Evolutionary conservation across 2,113 vertebrate species (phyloP).

Genomic region (Anhinga anhinga): DNA sequence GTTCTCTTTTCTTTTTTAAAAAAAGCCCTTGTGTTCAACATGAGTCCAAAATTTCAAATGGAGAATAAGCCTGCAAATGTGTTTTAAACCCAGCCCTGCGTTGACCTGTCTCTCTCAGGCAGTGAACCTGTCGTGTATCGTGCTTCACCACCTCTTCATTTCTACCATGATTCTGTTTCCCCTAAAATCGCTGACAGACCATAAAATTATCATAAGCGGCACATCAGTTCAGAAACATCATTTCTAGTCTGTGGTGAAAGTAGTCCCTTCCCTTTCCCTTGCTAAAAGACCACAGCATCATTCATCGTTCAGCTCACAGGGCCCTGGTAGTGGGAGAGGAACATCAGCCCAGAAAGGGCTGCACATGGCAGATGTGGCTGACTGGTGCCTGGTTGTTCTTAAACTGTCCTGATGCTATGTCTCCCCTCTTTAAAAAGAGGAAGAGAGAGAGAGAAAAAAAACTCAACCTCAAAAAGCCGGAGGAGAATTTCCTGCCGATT

Average conservation of each 20-base stretch:
- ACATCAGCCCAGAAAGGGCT: not conserved
- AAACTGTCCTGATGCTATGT: not conserved
- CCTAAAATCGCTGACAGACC: not conserved
- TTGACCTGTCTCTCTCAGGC: not conserved
- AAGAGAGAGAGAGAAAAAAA: not conserved
- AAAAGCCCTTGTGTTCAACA: not conserved
- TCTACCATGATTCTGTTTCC: not conserved
- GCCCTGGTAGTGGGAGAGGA: not conserved
- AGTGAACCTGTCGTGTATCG: not conserved
- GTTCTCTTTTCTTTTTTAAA: not conserved
- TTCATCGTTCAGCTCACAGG: not conserved
- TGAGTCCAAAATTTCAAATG: constrained; percentile 26
- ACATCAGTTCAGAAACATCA: not conserved
- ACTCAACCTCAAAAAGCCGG: not conserved
- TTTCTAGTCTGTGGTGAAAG: not conserved
- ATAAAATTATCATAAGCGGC: not conserved
- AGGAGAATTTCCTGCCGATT: constrained; percentile 32
- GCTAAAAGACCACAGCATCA: rapidly evolving
- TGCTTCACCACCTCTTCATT: constrained; percentile 11
- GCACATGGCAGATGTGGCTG: not conserved
- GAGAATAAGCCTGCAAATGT: not conserved
- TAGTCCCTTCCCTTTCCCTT: not conserved
- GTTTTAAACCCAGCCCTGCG: not conserved
- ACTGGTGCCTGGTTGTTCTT: not conserved
- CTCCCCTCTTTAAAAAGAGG: not conserved